Base-by-base conservation (phyloP, 64 coral and sea anemone species). In the Acropora yongei region DNA sequence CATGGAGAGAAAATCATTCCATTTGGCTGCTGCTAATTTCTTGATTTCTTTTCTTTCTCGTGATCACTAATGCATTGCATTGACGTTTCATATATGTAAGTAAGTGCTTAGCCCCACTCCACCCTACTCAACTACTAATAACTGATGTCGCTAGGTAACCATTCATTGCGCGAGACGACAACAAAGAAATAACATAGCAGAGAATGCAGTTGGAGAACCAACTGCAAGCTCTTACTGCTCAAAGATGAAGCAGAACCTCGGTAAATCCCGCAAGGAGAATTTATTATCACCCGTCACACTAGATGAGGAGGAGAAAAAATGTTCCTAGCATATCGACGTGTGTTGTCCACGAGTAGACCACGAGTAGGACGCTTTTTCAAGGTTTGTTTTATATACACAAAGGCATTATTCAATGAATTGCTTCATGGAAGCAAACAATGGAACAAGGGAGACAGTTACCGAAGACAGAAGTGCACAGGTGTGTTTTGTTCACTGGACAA, bases 351-450 rank as follows among this genome's bases (percentile, higher is more conserved):
- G 3, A 88, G 88, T 40, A 91, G 88, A 41, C 92, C 8, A 88
- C 92, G 3, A 88, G 88, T 40, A 91, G 88, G 46, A 66, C 58
- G 8, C 94, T 94, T 57, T 97, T 97, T 53, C n/a, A 94, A 49
- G 58, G 92, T 9, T 66, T 97, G 44, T 93, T 97, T 88, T 94
- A 78, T 98, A 3, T 84, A 92, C 48, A 41, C 58, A 77, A 90
- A 58, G 16, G n/a, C 89, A 4, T 20, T 81, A 18, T 17, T 3
- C 6, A 48, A 95, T 55, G 76, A 80, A 40, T 41, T 88, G 47
- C 71, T 95, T 48, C 86, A 82, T 5, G 73, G 11, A 13, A 88
- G 76, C 69, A 20, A 49, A 69, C 77, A 87, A 16, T 95, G 93
- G 12, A 49, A 69, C 77, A 87, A 16, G 91, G 93, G 12, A 63